phyloP scores from a whole-genome alignment of 92 coral and sea anemone species.

The Zoanthus solanderi region DNA sequence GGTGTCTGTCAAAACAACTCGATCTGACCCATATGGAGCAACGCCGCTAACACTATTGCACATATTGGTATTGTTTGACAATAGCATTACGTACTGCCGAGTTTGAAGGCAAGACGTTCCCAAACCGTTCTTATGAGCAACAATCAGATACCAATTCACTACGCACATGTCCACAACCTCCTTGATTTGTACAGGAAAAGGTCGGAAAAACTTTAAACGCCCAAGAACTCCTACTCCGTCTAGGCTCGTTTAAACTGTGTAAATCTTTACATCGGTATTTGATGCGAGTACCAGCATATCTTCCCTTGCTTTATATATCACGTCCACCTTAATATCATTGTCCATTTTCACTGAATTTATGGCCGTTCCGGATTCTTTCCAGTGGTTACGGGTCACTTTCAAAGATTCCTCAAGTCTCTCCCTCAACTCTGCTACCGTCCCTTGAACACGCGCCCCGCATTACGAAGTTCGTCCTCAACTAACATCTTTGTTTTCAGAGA shows the following conservation, averaged over 20 bases:
- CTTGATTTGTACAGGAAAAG: neutral
- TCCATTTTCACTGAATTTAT: slow-evolving; percentile 2
- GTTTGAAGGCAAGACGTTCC: neutral
- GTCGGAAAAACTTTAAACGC: neutral
- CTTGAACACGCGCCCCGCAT: neutral
- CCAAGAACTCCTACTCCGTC: slow-evolving; percentile 24
- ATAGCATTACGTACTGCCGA: neutral
- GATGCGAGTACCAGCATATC: slow-evolving; percentile 49
- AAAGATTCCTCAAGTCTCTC: neutral
- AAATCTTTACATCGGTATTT: slow-evolving; percentile 18
- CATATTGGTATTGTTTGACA: slow-evolving; percentile 23
- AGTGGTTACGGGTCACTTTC: neutral
- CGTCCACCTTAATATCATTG: slow-evolving; percentile 23
- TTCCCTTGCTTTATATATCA: slow-evolving; percentile 20
- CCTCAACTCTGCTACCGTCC: slow-evolving; percentile 10
- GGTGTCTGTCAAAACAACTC: slow-evolving; percentile 35
- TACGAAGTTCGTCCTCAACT: neutral
- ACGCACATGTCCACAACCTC: slow-evolving; percentile 30
- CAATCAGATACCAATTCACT: slow-evolving; percentile 10
- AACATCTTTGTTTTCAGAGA: neutral
- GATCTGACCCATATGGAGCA: slow-evolving; percentile 40
- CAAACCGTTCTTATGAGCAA: slow-evolving; percentile 23
- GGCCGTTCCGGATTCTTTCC: neutral
- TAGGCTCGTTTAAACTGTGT: slow-evolving; percentile 11
- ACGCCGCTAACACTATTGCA: slow-evolving; percentile 36